phyloP scores from a whole-genome alignment of 2,113 vertebrate genomes.

The Phylloscopus whistleri region DNA sequence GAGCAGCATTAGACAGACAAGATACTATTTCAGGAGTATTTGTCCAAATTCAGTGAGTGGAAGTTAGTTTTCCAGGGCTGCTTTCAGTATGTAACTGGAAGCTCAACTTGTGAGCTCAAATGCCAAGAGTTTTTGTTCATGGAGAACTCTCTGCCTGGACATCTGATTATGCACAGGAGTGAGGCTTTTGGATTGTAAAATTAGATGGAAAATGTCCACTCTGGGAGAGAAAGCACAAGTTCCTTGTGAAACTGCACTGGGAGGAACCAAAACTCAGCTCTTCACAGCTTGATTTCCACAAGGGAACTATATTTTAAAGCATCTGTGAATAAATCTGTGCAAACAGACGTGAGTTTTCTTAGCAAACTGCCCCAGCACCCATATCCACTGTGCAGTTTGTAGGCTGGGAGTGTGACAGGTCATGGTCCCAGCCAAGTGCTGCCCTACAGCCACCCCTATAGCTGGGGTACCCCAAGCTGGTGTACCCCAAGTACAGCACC shows the following conservation, averaged over 20 bases:
- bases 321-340: neutral
- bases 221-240: neutral
- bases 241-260: neutral
- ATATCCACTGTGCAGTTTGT: neutral
- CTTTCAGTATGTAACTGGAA: neutral
- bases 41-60: neutral
- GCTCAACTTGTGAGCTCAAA: neutral
- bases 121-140: neutral
- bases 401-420: neutral
- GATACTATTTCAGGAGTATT: neutral
- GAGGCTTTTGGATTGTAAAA: neutral
- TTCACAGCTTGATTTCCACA: neutral
- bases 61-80: neutral
- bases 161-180: neutral
- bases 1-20: constrained; percentile 5
- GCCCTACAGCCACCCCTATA: neutral
- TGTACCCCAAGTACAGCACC: fast-evolving
- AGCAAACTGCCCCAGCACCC: neutral
- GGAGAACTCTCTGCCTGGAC: neutral
- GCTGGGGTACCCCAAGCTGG: too few relatives aligned
- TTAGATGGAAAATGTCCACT: neutral
- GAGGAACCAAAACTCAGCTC: neutral
- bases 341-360: neutral
- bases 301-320: neutral
- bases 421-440: neutral